Conservation (phyloP, 2,888 invertebrate genomes). For the Monochamus alternatus region DNA sequence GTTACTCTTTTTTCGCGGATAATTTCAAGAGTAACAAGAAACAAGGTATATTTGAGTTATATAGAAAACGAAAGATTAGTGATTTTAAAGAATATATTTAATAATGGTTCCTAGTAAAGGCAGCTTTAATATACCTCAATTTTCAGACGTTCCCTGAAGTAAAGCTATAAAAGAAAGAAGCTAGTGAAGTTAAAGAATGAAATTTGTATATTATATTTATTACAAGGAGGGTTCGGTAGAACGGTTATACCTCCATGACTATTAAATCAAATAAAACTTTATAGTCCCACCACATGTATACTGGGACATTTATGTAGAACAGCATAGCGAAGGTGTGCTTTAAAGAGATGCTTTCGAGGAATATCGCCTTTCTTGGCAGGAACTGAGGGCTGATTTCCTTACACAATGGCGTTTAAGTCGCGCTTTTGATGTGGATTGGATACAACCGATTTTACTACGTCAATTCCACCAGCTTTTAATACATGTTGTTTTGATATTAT, state of each 20-base stretch:
- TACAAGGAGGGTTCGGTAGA: slow-evolving; percentile 55
- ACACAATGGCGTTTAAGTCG: slow-evolving; percentile 19
- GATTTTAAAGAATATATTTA: too few relatives aligned
- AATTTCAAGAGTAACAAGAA: too few relatives aligned
- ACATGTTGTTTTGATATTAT: neutral
- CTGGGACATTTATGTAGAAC: slow-evolving; percentile 60
- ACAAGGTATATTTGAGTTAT: too few relatives aligned
- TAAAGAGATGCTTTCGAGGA: slow-evolving; percentile 51
- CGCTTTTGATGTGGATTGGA: slow-evolving; percentile 8
- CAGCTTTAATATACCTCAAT: slow-evolving; percentile 1
- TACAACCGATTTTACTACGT: neutral
- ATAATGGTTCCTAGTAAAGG: too few relatives aligned
- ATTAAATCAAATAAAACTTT: slow-evolving; percentile 68
- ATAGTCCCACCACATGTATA: slow-evolving; percentile 66
- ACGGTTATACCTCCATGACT: slow-evolving; percentile 59
- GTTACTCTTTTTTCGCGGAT: too few relatives aligned
- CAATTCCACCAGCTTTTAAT: neutral
- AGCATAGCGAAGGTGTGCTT: slow-evolving; percentile 60
- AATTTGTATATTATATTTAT: slow-evolving; percentile 60
- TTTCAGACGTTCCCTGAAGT: slow-evolving; percentile 47
- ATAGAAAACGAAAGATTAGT: too few relatives aligned
- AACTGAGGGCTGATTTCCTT: slow-evolving; percentile 36
- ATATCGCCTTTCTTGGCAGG: slow-evolving; percentile 52
- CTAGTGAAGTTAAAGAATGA: slow-evolving; percentile 51
- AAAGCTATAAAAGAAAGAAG: slow-evolving; percentile 52